A percentile compares a stretch with the other conserved stretches of the same genome.
These are phyloP conservation scores for Drosophila pullipes DNA, from an alignment of 2,888 invertebrate species.

Conservation along the genomic window DNA sequence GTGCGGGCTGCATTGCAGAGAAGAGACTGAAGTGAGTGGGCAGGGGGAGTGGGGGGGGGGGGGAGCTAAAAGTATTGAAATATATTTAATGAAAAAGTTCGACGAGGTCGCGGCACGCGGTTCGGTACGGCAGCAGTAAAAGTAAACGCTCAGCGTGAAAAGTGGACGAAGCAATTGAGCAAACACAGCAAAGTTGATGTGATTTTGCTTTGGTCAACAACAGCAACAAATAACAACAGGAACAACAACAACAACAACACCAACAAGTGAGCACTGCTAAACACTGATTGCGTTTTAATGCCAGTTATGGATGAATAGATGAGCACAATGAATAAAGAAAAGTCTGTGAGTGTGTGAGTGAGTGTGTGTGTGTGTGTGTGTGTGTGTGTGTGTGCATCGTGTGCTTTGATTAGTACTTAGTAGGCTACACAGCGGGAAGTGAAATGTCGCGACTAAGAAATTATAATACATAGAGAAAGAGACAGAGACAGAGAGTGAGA, in stretches of 20 bases:
- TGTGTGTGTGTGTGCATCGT: not conserved
- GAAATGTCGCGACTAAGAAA: not conserved
- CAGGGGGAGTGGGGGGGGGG: constrained; percentile 12
- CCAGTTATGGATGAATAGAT: constrained; percentile 70
- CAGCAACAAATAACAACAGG: constrained; percentile 26
- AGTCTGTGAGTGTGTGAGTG: not conserved
- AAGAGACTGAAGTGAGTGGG: fast-evolving
- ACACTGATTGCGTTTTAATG: constrained; percentile 79
- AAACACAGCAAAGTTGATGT: constrained; percentile 67
- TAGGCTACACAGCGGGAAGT: not conserved
- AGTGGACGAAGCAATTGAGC: constrained; percentile 56
- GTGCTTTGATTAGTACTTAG: constrained; percentile 5
- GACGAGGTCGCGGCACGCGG: constrained; percentile 44
- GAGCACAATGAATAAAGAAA: constrained; percentile 33
- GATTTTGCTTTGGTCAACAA: constrained; percentile 69
- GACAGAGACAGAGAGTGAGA: not conserved
- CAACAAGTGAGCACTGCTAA: constrained; percentile 53
- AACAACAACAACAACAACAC: constrained; percentile 23
- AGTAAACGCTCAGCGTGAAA: constrained; percentile 25
- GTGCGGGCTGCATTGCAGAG: not conserved
- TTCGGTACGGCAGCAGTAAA: not conserved
- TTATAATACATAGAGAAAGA: not conserved
- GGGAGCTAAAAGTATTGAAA: constrained; percentile 69
- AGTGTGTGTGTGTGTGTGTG: not conserved
- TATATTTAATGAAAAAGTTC: constrained; percentile 79